A percentile compares a stretch with the other conserved stretches of the same genome.
Evolutionary conservation across 30 jellyfish, hydroid and myxozoan genomes (phyloP).

Genomic region (Aurelia aurita complex sp. Pacific): DNA sequence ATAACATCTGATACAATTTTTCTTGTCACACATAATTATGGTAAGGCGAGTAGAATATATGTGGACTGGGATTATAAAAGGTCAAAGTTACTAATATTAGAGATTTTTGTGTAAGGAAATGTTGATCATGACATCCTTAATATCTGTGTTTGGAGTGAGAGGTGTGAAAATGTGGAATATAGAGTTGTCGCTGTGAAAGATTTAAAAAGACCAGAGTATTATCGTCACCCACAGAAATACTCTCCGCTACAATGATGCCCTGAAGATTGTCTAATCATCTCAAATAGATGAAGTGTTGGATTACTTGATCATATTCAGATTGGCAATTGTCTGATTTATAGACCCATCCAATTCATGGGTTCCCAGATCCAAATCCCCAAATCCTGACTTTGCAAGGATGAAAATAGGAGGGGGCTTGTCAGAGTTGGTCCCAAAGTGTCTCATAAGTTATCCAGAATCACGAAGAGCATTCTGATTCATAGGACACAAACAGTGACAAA

Average conservation of each 20-base stretch:
- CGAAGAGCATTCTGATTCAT: no score
- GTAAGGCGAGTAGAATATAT: conserved; percentile 24
- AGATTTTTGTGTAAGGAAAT: not conserved
- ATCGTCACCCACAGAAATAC: conserved; percentile 58
- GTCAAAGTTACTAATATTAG: not conserved
- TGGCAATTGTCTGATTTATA: no score
- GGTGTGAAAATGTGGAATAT: conserved; percentile 44
- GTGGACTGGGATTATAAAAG: conserved; percentile 18
- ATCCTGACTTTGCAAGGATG: no score
- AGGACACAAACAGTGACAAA: no score
- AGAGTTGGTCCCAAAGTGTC: no score
- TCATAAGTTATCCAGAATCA: no score
- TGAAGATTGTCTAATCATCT: not conserved
- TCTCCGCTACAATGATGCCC: conserved; percentile 27
- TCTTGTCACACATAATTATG: conserved; percentile 7
- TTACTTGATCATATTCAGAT: not conserved
- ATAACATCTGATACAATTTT: no score
- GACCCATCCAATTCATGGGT: no score
- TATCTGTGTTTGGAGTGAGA: conserved; percentile 15
- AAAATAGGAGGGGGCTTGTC: no score
- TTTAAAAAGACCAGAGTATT: conserved; percentile 32
- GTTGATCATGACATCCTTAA: conserved; percentile 28
- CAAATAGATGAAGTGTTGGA: not conserved
- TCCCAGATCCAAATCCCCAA: no score
- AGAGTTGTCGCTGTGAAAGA: conserved; percentile 50